phyloP scores from a whole-genome alignment of 2,888 invertebrate genomes.

The Xylota sylvarum region DNA sequence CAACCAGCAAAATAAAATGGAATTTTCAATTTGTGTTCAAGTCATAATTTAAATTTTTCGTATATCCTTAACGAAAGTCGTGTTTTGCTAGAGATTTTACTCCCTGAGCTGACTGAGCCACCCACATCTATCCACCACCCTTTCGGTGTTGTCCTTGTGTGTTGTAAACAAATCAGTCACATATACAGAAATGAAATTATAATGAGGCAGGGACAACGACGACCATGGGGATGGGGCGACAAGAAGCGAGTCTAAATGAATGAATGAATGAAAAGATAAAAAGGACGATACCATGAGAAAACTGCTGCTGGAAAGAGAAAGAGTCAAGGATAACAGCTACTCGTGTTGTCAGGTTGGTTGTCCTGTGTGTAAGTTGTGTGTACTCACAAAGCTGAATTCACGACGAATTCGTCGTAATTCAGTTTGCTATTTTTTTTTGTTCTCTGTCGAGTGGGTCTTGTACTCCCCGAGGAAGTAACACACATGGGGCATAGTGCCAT shows the following conservation, averaged over 20 bases:
- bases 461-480: conserved; percentile 46
- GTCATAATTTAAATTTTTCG: conserved; percentile 63
- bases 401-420: conserved; percentile 59
- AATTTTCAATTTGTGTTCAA: conserved; percentile 62
- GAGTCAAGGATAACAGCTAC: conserved; percentile 62
- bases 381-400: conserved; percentile 41
- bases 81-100: conserved; percentile 49
- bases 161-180: conserved; percentile 53
- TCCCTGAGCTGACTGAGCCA: neutral
- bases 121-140: neutral
- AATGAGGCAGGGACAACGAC: conserved; percentile 41
- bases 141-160: conserved; percentile 32
- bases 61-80: conserved; percentile 54
- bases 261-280: conserved; percentile 67
- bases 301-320: neutral
- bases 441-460: conserved; percentile 10
- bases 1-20: conserved; percentile 12
- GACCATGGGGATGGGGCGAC: neutral
- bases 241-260: conserved; percentile 50
- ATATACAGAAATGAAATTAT: conserved; percentile 63
- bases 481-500: conserved; percentile 12
- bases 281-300: conserved; percentile 52
- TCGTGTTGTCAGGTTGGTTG: conserved; percentile 41
- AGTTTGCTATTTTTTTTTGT: conserved; percentile 22
- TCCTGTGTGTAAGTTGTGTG: conserved; percentile 13